These are phyloP conservation scores for Aphelocoma coerulescens DNA, from an alignment of 2,113 vertebrate species.

Conservation along the genomic window DNA sequence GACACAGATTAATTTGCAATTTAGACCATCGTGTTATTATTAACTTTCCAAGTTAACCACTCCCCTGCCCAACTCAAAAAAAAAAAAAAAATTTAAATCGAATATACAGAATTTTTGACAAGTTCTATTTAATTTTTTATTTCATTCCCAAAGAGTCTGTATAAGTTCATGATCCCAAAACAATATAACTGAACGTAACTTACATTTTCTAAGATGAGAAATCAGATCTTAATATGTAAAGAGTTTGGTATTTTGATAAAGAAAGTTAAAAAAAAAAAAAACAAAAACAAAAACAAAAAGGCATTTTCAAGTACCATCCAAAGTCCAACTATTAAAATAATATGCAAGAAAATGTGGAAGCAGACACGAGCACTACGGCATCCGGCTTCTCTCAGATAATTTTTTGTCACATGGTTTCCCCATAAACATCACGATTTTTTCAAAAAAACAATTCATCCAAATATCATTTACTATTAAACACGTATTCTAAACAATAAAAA, in stretches of 20 bases:
- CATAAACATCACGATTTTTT: not conserved
- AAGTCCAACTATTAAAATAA: not conserved
- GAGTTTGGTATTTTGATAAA: not conserved
- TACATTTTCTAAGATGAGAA: not conserved
- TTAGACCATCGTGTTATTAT: not conserved
- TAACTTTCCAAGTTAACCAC: slow-evolving; percentile 27
- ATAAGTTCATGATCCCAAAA: not conserved
- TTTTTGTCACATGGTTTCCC: not conserved
- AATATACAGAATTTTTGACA: not conserved
- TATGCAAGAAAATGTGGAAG: not conserved
- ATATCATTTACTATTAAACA: not conserved
- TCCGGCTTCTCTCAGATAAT: not conserved
- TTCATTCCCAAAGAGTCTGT: not conserved
- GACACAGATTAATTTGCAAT: slow-evolving; percentile 51
- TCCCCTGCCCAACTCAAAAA: not conserved
- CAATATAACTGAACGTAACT: not conserved
- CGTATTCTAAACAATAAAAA: not conserved
- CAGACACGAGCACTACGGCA: not conserved
- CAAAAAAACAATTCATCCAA: not conserved
- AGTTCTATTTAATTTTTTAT: not conserved
- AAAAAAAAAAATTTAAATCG: rapidly evolving
- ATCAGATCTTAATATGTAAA: not conserved
- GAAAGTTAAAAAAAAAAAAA: not conserved
- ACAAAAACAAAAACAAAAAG: not conserved
- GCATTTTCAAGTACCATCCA: not conserved